Evolutionary conservation across 1,140 invertebrate genomes (phyloP).

Genomic region (Lutraria rhynchaena): DNA sequence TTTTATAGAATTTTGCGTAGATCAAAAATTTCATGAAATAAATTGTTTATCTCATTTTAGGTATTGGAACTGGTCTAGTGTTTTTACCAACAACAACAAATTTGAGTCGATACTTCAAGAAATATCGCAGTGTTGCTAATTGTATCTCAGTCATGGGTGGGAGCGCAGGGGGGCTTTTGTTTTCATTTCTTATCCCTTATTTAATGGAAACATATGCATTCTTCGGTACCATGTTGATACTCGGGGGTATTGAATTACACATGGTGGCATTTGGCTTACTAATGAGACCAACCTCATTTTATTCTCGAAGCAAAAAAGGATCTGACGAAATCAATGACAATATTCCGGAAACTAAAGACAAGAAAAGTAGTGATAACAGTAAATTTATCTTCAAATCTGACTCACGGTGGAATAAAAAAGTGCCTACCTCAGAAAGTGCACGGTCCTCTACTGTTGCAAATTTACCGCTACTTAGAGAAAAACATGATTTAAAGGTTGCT

Average conservation of each 20-base stretch:
- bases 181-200: constrained; percentile 12
- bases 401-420: too few relatives aligned
- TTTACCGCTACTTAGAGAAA: too few relatives aligned
- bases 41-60: constrained; percentile 15
- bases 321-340: too few relatives aligned
- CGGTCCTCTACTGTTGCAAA: too few relatives aligned
- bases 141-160: constrained; percentile 12
- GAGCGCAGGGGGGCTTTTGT: constrained; percentile 5
- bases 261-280: constrained; percentile 2
- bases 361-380: too few relatives aligned
- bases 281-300: constrained; percentile 14
- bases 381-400: too few relatives aligned
- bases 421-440: too few relatives aligned
- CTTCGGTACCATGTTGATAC: constrained; percentile 26
- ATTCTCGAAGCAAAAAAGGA: background rate
- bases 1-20: background rate
- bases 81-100: constrained; percentile 15
- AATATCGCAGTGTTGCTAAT: constrained; percentile 30
- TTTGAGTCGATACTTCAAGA: constrained; percentile 26
- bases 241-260: constrained; percentile 18
- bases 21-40: background rate
- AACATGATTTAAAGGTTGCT: too few relatives aligned
- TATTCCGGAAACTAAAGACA: too few relatives aligned
- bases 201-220: constrained; percentile 13
- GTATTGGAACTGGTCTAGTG: constrained; percentile 18